These are phyloP conservation scores for Turritopsis dohrnii DNA, from an alignment of 30 jellyfish, hydroid and myxozoan genomes.

Conservation along the genomic window DNA sequence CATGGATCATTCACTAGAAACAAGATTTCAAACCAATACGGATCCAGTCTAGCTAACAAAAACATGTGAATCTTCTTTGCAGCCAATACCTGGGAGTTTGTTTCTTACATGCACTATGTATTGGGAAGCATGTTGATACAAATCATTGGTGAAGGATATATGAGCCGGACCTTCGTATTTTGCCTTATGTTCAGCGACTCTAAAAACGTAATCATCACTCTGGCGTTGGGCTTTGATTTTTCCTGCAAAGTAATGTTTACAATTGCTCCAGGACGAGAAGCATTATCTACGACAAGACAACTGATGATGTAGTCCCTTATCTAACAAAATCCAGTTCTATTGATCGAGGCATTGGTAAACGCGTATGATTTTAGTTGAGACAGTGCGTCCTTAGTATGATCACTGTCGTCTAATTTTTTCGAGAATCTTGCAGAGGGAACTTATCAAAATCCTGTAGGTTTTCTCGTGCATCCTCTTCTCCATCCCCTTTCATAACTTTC, in stretches of 20 bases:
- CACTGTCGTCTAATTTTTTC: neutral
- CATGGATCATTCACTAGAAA: conserved; percentile 8
- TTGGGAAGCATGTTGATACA: neutral
- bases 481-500: neutral
- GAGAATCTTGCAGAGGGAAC: neutral
- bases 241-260: conserved; percentile 26
- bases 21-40: neutral
- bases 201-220: conserved; percentile 15
- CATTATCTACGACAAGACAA: conserved; percentile 15
- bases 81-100: conserved; percentile 9
- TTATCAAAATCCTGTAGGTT: neutral
- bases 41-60: conserved; percentile 27
- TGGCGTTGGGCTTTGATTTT: neutral
- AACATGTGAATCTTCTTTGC: neutral
- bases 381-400: conserved; percentile 6
- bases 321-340: neutral
- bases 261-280: conserved; percentile 32
- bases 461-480: conserved; percentile 2
- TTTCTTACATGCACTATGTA: conserved; percentile 12
- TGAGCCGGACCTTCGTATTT: conserved; percentile 31
- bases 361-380: neutral
- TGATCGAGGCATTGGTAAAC: neutral
- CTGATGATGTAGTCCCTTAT: conserved; percentile 2
- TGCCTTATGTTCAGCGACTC: conserved; percentile 12
- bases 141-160: neutral